These are phyloP conservation scores for Columba livia DNA, from an alignment of 2,113 vertebrate species.

Conservation along the genomic window DNA sequence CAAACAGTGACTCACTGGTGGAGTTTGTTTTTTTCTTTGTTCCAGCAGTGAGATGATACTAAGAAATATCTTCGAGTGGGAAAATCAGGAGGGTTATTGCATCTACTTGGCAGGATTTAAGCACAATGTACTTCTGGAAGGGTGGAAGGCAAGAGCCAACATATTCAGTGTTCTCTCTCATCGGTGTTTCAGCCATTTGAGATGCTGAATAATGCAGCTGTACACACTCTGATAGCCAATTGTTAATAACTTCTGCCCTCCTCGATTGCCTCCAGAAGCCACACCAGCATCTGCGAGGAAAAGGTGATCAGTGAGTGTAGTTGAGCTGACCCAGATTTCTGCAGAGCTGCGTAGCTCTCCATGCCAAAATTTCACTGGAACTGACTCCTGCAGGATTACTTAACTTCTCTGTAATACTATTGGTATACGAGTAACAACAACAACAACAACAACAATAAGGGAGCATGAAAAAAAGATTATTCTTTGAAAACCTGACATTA, in stretches of 20 bases:
- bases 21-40: neutral
- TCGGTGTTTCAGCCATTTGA: neutral
- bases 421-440: neutral
- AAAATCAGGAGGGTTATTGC: neutral
- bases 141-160: neutral
- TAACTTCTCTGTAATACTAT: neutral
- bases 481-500: neutral
- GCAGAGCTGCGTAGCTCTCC: neutral
- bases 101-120: neutral
- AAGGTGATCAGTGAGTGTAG: neutral
- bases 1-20: neutral
- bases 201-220: neutral
- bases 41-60: neutral
- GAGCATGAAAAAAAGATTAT: neutral
- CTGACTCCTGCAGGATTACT: neutral
- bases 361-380: neutral
- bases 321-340: neutral
- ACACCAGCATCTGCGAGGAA: neutral
- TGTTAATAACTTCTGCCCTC: neutral
- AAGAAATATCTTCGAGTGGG: neutral
- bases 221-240: neutral
- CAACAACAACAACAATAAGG: neutral
- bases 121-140: neutral
- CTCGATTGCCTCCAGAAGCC: neutral
- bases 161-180: neutral